Evolutionary conservation across 2,797 vertebrate genomes (phyloP).

Genomic region (Tamandua tetradactyla): DNA sequence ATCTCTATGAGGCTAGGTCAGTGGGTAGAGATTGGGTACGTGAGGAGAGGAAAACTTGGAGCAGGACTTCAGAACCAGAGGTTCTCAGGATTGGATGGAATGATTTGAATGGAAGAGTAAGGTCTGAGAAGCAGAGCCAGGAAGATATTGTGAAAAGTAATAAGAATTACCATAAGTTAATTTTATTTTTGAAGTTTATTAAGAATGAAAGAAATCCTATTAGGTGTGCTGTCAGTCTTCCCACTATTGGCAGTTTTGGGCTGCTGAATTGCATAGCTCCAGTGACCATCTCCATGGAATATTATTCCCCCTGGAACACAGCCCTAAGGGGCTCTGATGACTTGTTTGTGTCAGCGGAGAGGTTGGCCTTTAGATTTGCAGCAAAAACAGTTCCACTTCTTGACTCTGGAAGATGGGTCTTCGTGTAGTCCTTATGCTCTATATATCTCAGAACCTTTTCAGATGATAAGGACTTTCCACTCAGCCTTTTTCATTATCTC

Average conservation of each 20-base stretch:
- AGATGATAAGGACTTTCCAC: slow-evolving; percentile 87
- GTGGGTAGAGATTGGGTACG: not conserved
- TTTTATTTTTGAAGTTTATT: not conserved
- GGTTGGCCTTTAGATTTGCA: not conserved
- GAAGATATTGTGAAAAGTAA: not conserved
- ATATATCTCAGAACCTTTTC: slow-evolving; percentile 77
- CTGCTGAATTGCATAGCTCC: not conserved
- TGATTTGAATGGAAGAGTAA: not conserved
- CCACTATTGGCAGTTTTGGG: not conserved
- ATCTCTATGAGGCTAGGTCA: not conserved
- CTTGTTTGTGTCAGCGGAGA: not conserved
- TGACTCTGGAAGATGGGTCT: slow-evolving; percentile 43
- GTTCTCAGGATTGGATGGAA: not conserved
- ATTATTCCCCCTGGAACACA: not conserved
- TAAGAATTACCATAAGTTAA: not conserved
- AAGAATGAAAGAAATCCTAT: not conserved
- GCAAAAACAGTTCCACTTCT: not conserved
- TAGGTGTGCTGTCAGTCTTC: not conserved
- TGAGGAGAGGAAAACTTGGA: not conserved
- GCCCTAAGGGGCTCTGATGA: not conserved
- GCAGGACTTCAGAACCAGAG: not conserved
- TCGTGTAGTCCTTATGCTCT: not conserved
- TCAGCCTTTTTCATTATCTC: slow-evolving; percentile 85
- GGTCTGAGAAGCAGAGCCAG: not conserved
- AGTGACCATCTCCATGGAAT: not conserved